Conservation (phyloP, 2,797 vertebrate species). For the Kryptopterus vitreolus region DNA sequence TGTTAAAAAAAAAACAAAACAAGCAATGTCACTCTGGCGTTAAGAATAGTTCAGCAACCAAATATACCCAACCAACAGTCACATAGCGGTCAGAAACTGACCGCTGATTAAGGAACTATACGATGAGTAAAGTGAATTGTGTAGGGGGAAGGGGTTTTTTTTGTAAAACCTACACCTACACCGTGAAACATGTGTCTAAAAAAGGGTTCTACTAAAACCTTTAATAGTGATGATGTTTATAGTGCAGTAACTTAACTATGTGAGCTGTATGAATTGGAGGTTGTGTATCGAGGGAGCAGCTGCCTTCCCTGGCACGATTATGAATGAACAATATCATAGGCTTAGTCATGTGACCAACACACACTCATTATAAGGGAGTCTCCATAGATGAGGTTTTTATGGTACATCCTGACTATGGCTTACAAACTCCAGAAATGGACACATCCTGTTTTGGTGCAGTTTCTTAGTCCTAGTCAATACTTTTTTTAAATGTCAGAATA, state of each 20-base stretch:
- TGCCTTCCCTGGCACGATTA: constrained; percentile 60
- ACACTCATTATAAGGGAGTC: constrained; percentile 71
- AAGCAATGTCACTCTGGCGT: constrained; percentile 11
- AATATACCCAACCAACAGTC: constrained; percentile 1
- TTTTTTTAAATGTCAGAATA: constrained; percentile 52
- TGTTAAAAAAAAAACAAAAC: background rate
- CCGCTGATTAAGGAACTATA: background rate
- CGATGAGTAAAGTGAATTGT: constrained; percentile 1
- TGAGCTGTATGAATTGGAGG: background rate
- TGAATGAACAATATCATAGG: constrained; percentile 78
- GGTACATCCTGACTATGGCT: constrained; percentile 61
- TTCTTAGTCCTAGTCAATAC: constrained; percentile 63
- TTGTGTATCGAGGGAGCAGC: background rate
- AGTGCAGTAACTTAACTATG: background rate
- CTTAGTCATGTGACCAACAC: constrained; percentile 70
- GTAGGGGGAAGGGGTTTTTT: background rate
- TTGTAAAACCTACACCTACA: background rate
- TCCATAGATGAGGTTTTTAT: constrained; percentile 71
- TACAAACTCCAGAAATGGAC: constrained; percentile 14
- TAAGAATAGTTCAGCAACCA: constrained; percentile 11
- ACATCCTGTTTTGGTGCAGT: background rate
- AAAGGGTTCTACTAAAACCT: background rate
- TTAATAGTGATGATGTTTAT: background rate
- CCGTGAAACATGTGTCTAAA: background rate
- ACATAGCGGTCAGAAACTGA: constrained; percentile 1